Base-by-base conservation (phyloP, 2,888 invertebrate genomes). In the Tryphoninae sp. region DNA sequence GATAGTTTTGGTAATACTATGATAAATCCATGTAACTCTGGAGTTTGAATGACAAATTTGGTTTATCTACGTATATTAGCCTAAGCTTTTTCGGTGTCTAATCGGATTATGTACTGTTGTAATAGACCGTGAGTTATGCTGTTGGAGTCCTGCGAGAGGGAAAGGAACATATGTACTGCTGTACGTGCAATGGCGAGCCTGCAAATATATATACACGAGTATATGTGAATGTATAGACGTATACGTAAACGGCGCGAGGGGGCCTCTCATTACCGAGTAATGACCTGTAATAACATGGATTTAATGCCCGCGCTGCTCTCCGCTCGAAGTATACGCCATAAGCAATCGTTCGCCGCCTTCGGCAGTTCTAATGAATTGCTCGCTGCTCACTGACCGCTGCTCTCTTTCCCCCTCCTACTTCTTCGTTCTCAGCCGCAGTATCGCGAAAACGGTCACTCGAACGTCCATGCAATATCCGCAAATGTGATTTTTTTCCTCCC, bases 241-340 rank as follows among this genome's bases (percentile, higher is more conserved):
- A 85, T 83, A 86, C 86, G 85, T 87, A 88, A 88, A 87, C 87
- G 88, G 84, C 83, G 85, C 82, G 83, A 87, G 86, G 80, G 84
- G 86, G 85, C 84, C 88, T 88, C 88, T 88, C 87, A 89, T 89
- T 89, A 89, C 87, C 78, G 81, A 83, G 88, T 89, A 89, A 89
- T 89, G 88, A 89, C 89, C 89, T 82, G 86, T 89, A 89, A 89
- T 89, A 89, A 89, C 88, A 86, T 87, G 87, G 86, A 88, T 88
- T 89, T 89, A 88, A 89, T 88, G 87, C 88, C 82, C 84, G 86
- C 84, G 64, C 64, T 69, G 69, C 64, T 73, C 73, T 65, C 73
- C 53, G 69, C 86, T 85, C 84, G 83, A 83, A 86, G 86, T 87
- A 87, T 85, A 79, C 81, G 86, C 84, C 84, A 86, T 85, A 85